Conservation (phyloP, 2,888 invertebrate genomes). For the Diarsia rubi region DNA sequence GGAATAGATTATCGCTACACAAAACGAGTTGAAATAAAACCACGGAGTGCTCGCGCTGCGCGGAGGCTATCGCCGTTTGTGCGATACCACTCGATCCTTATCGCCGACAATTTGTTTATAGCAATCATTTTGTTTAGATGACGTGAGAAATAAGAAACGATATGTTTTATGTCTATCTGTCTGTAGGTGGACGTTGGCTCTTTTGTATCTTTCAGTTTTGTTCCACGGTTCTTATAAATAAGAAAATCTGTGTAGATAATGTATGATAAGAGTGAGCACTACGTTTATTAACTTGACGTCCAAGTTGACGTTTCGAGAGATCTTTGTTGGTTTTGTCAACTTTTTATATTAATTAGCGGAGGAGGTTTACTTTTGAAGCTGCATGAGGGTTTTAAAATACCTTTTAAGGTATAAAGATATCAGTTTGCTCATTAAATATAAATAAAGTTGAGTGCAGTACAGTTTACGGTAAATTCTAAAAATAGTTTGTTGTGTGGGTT, state of each 20-base stretch:
- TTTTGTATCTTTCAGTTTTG: constrained; percentile 53
- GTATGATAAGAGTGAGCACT: constrained; percentile 19
- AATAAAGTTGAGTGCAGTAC: constrained; percentile 31
- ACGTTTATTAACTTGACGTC: constrained; percentile 32
- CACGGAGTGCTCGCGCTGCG: constrained; percentile 56
- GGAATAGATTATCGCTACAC: constrained; percentile 82
- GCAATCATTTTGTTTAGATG: constrained; percentile 70
- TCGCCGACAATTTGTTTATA: constrained; percentile 73
- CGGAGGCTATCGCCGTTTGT: constrained; percentile 69
- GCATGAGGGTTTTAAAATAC: constrained; percentile 16
- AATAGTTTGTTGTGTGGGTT: constrained; percentile 32
- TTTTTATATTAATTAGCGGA: constrained; percentile 26
- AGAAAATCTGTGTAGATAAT: constrained; percentile 37
- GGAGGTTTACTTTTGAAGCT: constrained; percentile 24
- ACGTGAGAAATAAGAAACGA: constrained; percentile 67
- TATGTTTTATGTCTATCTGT: constrained; percentile 59
- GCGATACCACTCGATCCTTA: constrained; percentile 71
- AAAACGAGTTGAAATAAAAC: constrained; percentile 74
- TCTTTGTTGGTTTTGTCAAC: constrained; percentile 24
- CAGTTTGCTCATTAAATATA: constrained; percentile 38
- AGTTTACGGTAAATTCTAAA: constrained; percentile 53
- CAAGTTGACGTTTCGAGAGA: constrained; percentile 25
- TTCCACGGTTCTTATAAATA: constrained; percentile 44
- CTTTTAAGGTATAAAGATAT: constrained; percentile 43
- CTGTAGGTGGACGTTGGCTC: constrained; percentile 33